Conservation (phyloP, 1,140 invertebrate genomes). For the Acyrthosiphon pisum region DNA sequence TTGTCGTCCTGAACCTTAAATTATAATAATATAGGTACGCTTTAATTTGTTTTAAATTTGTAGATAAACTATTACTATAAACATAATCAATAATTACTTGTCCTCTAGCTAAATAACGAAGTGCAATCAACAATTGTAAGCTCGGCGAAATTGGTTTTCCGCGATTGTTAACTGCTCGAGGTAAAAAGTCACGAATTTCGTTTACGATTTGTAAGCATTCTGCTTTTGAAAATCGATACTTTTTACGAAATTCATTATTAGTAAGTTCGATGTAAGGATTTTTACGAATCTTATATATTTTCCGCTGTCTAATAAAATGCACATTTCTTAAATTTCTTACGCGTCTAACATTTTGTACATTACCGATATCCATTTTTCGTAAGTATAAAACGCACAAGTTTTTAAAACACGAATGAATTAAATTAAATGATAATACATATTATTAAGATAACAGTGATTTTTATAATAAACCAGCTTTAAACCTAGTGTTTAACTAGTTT, state of each 20-base stretch:
- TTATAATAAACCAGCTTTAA: no score
- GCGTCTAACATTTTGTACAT: background rate
- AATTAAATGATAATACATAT: background rate
- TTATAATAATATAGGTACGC: no score
- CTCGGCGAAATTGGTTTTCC: background rate
- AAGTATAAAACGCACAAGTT: background rate
- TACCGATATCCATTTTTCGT: background rate
- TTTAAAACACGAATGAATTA: background rate
- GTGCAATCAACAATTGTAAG: background rate
- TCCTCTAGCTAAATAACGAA: background rate
- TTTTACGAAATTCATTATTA: background rate
- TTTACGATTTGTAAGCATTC: background rate
- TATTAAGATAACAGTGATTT: background rate
- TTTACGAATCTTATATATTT: constrained; percentile 1
- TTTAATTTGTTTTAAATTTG: no score
- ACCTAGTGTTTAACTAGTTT: background rate
- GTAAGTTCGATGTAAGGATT: background rate
- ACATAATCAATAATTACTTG: no score
- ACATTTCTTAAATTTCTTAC: constrained; percentile 5
- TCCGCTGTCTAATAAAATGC: background rate
- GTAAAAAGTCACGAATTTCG: constrained; percentile 4
- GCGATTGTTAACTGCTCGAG: background rate
- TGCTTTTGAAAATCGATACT: background rate
- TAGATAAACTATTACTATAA: no score
- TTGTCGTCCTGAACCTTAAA: no score